Percentiles rank a stretch among this genome's conserved stretches.
These are phyloP conservation scores for Threskiornis aethiopicus DNA, from an alignment of 2,797 vertebrate genomes.

Conservation along the genomic window DNA sequence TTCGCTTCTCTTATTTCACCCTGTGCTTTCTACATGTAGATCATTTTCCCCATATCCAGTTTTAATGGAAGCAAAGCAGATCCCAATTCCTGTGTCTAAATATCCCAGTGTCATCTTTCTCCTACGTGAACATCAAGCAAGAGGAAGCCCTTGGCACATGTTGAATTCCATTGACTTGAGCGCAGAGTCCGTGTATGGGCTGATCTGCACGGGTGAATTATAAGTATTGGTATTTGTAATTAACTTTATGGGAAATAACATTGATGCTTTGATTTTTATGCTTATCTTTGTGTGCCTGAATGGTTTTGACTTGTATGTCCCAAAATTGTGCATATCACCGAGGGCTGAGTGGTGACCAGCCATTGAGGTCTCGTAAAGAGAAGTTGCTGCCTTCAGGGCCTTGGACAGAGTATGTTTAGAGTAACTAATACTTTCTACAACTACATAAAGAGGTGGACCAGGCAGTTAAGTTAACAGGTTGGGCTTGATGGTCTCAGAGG, in stretches of 20 bases:
- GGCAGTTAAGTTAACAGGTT: too few species aligned
- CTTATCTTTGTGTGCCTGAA: background rate
- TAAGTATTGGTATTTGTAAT: background rate
- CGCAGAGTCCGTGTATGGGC: background rate
- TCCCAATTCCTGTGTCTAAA: background rate
- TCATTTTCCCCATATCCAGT: background rate
- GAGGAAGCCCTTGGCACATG: background rate
- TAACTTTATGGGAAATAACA: background rate
- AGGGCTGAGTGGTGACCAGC: background rate
- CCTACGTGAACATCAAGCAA: background rate
- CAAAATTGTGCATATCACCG: background rate
- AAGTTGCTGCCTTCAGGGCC: background rate
- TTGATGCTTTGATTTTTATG: background rate
- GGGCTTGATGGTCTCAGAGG: too few species aligned
- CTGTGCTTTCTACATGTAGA: background rate
- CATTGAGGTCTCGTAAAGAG: background rate
- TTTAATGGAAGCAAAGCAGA: background rate
- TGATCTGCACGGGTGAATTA: background rate
- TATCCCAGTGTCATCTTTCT: background rate
- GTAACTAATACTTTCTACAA: background rate
- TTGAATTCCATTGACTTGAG: background rate
- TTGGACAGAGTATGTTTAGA: background rate
- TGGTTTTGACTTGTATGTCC: background rate
- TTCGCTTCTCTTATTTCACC: background rate
- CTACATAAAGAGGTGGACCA: background rate